Evolutionary conservation across 1,140 invertebrate genomes (phyloP).

Genomic region (Mesaphorura yosii): DNA sequence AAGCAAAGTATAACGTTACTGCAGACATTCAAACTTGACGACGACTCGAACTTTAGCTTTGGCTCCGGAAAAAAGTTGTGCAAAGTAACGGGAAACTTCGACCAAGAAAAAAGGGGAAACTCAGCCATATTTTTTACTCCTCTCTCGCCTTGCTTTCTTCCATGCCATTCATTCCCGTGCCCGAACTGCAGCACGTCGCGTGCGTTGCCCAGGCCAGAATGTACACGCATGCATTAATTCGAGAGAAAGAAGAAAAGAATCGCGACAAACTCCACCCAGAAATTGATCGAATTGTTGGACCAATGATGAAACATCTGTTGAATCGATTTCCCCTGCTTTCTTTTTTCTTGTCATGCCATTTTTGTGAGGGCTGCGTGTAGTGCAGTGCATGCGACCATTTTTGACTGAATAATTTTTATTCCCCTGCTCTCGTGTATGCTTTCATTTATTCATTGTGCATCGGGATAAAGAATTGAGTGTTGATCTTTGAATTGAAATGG

Average conservation of each 20-base stretch:
- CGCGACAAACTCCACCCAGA: slow-evolving; percentile 31
- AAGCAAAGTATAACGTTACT: too few species aligned
- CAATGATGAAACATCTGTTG: slow-evolving; percentile 30
- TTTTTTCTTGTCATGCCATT: slow-evolving; percentile 25
- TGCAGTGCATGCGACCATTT: too few species aligned
- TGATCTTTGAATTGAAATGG: too few species aligned
- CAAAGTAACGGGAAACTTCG: background rate
- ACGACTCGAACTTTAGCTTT: too few species aligned
- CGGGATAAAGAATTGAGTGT: too few species aligned
- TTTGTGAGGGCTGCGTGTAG: background rate
- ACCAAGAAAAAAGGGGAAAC: slow-evolving; percentile 3
- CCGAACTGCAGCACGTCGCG: slow-evolving; percentile 16
- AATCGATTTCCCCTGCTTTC: slow-evolving; percentile 29
- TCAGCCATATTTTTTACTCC: slow-evolving; percentile 21
- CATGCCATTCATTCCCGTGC: slow-evolving; percentile 8
- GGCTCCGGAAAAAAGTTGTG: background rate
- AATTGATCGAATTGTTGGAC: slow-evolving; percentile 28
- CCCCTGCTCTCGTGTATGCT: too few species aligned
- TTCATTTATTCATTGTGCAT: too few species aligned
- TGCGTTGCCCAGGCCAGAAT: background rate
- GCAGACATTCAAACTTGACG: too few species aligned
- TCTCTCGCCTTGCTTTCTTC: background rate
- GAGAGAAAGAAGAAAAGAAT: background rate
- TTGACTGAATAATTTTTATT: too few species aligned
- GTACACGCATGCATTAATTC: background rate